Conservation (phyloP, 2,113 vertebrate genomes). For the Peromyscus polionotus region DNA sequence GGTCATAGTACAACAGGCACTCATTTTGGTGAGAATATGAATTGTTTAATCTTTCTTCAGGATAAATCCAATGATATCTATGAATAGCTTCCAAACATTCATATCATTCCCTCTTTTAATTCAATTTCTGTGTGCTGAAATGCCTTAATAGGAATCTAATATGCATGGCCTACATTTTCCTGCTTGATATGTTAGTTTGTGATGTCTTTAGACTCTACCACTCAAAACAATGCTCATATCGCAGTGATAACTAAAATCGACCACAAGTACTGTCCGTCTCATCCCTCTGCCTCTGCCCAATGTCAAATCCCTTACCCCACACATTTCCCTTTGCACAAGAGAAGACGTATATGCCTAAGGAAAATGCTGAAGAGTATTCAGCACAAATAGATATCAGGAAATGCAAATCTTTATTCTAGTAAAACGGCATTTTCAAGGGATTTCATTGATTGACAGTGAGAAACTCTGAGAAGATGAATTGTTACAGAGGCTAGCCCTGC, state of each 20-base stretch:
- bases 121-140: background rate
- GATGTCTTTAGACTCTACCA: background rate
- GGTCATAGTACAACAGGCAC: background rate
- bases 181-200: background rate
- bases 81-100: background rate
- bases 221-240: background rate
- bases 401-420: background rate
- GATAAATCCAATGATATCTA: background rate
- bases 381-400: background rate
- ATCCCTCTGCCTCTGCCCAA: background rate
- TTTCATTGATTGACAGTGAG: background rate
- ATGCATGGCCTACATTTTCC: background rate
- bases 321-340: background rate
- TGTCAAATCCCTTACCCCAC: background rate
- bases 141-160: background rate
- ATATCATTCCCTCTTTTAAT: background rate
- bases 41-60: slow-evolving; percentile 15
- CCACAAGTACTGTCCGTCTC: background rate
- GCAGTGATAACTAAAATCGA: background rate
- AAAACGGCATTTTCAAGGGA: background rate
- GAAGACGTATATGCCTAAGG: background rate
- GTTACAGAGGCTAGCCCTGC: background rate
- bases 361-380: slow-evolving; percentile 35
- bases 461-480: background rate
- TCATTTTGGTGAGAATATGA: slow-evolving; percentile 1